Conservation (phyloP, 2,888 invertebrate genomes). For the Prenolepis imparis region DNA sequence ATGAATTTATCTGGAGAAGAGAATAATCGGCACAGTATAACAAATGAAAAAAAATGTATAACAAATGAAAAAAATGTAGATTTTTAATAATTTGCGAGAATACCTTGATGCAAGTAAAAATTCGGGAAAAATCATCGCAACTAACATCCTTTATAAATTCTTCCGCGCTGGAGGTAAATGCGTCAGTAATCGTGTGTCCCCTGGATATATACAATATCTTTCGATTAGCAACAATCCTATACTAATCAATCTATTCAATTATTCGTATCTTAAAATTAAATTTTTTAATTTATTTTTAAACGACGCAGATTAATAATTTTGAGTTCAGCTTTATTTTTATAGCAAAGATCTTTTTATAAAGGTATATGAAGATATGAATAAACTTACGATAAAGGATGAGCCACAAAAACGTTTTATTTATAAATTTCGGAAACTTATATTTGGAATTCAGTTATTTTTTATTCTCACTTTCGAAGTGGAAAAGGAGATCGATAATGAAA, state of each 20-base stretch:
- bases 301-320: background rate
- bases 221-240: background rate
- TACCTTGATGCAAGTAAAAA: slow-evolving; percentile 71
- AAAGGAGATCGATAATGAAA: background rate
- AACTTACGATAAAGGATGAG: no score
- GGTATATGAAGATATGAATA: background rate
- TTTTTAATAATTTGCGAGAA: background rate
- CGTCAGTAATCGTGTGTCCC: slow-evolving; percentile 47
- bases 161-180: slow-evolving; percentile 12
- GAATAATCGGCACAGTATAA: background rate
- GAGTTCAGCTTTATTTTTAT: background rate
- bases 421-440: background rate
- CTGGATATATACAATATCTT: slow-evolving; percentile 51
- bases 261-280: background rate
- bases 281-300: background rate
- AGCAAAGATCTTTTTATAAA: background rate
- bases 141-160: slow-evolving; percentile 38
- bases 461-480: background rate
- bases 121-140: slow-evolving; percentile 57
- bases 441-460: background rate
- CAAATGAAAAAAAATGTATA: no score
- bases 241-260: background rate
- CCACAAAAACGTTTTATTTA: background rate
- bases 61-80: no score
- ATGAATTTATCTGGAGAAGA: background rate